Evolutionary conservation across 1,140 invertebrate genomes (phyloP).

Genomic region (Helicoverpa zea): DNA sequence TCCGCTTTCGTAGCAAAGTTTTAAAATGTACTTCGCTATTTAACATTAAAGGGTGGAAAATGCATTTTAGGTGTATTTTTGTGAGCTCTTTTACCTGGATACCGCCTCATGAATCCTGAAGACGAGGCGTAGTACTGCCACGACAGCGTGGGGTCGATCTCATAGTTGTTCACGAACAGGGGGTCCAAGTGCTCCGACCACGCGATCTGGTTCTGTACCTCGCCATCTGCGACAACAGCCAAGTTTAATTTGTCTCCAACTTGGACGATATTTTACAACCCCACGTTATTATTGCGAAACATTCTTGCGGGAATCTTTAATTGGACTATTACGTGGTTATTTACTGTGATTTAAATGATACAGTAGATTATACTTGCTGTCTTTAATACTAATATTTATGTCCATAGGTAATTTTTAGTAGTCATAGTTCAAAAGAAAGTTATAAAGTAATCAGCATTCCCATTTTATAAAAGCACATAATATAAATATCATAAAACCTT

Average conservation of each 20-base stretch:
- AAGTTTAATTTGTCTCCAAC: conserved; percentile 15
- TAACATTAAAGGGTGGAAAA: not conserved
- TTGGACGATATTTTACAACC: not conserved
- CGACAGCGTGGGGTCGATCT: conserved; percentile 95
- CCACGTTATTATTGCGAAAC: conserved; percentile 9
- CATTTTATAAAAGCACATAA: not conserved
- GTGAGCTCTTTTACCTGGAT: conserved; percentile 90
- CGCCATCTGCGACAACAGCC: conserved; percentile 87
- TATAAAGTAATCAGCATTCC: not conserved
- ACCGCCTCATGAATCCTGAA: conserved; percentile 96
- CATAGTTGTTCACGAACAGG: conserved; percentile 96
- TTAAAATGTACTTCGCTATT: not conserved
- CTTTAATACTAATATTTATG: too few relatives aligned
- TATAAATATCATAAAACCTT: not conserved
- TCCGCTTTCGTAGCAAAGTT: not conserved
- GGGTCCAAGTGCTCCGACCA: conserved; percentile 97
- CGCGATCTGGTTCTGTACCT: conserved; percentile 94
- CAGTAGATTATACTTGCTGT: not conserved
- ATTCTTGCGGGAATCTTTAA: conserved; percentile 8
- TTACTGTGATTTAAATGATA: not conserved
- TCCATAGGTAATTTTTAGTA: too few relatives aligned
- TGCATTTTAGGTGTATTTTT: not conserved
- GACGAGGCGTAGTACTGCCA: conserved; percentile 99
- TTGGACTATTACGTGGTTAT: not conserved
- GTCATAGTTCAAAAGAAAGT: too few relatives aligned